phyloP scores from a whole-genome alignment of 2,113 vertebrate genomes.

The Vulpes ferrilata region DNA sequence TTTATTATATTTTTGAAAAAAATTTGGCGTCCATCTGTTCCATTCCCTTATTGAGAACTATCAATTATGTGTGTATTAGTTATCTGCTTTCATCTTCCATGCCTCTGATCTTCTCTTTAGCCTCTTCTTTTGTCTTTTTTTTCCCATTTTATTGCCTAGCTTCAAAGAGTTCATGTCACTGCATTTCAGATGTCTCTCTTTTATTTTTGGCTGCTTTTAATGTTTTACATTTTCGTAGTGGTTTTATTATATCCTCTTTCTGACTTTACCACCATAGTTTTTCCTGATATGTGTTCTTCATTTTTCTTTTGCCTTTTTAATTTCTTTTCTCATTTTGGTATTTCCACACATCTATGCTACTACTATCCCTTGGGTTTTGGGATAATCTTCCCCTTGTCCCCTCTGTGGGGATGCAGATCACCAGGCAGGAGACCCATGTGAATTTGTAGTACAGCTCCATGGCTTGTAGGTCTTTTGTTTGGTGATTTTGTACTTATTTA shows the following conservation, averaged over 20 bases:
- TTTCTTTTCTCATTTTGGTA: not conserved
- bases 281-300: not conserved
- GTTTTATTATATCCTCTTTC: not conserved
- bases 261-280: not conserved
- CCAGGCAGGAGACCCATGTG: not conserved
- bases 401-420: not conserved
- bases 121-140: not conserved
- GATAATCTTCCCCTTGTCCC: not conserved
- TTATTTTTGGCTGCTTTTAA: constrained; percentile 42
- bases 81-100: not conserved
- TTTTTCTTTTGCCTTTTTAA: not conserved
- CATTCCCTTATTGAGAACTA: not conserved
- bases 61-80: not conserved
- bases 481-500: not conserved
- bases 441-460: not conserved
- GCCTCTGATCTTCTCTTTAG: not conserved
- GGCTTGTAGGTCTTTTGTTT: not conserved
- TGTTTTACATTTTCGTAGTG: not conserved
- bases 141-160: not conserved
- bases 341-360: not conserved
- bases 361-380: not conserved
- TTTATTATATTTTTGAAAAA: constrained; percentile 39
- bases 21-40: not conserved
- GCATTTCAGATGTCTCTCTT: not conserved
- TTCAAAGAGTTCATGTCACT: not conserved